These are phyloP conservation scores for Cylindroiulus punctatus DNA, from an alignment of 2,888 invertebrate species.

Conservation along the genomic window DNA sequence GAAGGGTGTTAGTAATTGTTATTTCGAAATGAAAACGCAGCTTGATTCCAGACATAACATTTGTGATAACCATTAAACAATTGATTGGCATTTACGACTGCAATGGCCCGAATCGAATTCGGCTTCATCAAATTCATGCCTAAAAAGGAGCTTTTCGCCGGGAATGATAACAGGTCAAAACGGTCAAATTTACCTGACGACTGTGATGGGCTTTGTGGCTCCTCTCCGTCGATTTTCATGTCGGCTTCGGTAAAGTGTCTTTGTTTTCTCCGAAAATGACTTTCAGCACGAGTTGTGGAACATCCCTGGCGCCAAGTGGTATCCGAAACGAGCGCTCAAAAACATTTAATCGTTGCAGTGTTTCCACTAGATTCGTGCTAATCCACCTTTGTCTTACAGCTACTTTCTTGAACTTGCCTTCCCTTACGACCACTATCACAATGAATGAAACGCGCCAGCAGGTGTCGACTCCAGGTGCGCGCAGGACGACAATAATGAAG, in stretches of 20 bases:
- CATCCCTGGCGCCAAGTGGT: neutral
- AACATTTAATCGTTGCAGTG: too few relatives aligned
- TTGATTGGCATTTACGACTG: neutral
- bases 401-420: neutral
- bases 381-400: neutral
- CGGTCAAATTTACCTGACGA: neutral
- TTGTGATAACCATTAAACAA: too few relatives aligned
- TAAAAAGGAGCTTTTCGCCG: neutral
- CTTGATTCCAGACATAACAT: too few relatives aligned
- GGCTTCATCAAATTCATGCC: neutral
- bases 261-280: neutral
- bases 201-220: neutral
- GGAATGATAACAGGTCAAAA: neutral
- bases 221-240: conserved; percentile 33
- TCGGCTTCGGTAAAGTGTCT: neutral
- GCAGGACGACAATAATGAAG: neutral
- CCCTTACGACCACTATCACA: neutral
- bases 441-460: conserved; percentile 29
- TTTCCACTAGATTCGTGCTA: neutral
- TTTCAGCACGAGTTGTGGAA: neutral
- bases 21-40: too few relatives aligned
- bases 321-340: neutral
- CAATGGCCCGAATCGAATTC: neutral
- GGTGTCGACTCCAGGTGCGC: conserved; percentile 21
- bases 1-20: too few relatives aligned